Percentiles rank a stretch among this genome's conserved stretches.
Conservation (phyloP, 2,113 vertebrate species). For the Anhinga anhinga region DNA sequence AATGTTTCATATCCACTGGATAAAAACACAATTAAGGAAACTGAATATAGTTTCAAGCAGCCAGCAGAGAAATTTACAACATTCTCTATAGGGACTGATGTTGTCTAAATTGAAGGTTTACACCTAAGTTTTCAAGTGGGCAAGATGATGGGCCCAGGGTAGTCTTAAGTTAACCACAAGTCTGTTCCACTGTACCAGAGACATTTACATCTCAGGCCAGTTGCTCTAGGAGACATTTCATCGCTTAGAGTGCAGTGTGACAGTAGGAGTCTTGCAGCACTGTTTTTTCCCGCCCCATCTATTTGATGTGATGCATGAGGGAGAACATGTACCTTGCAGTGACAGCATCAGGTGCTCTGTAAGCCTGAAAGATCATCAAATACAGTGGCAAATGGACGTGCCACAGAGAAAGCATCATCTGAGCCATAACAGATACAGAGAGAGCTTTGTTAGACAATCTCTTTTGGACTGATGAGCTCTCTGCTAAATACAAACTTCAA, state of each 20-base stretch:
- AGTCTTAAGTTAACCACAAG: not conserved
- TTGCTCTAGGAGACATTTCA: not conserved
- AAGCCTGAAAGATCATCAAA: not conserved
- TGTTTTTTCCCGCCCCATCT: accelerated
- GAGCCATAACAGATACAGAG: not conserved
- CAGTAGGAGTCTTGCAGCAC: not conserved
- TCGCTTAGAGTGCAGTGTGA: accelerated
- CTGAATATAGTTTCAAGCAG: not conserved
- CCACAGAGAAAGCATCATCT: not conserved
- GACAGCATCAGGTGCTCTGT: accelerated
- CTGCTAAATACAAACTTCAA: not conserved
- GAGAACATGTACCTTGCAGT: not conserved
- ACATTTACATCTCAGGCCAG: no score
- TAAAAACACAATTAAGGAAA: not conserved
- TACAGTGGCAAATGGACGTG: not conserved
- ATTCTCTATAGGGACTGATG: not conserved
- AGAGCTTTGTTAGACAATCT: not conserved
- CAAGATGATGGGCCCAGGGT: not conserved
- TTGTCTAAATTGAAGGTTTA: not conserved
- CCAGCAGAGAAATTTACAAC: not conserved
- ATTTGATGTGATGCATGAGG: not conserved
- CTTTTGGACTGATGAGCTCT: not conserved
- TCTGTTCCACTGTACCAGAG: not conserved
- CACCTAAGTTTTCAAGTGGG: not conserved
- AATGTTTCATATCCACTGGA: not conserved